Evolutionary conservation across 2,113 vertebrate species (phyloP), one percentile per base, ranked within the genome.

Genomic region (Pao palembangensis): DNA sequence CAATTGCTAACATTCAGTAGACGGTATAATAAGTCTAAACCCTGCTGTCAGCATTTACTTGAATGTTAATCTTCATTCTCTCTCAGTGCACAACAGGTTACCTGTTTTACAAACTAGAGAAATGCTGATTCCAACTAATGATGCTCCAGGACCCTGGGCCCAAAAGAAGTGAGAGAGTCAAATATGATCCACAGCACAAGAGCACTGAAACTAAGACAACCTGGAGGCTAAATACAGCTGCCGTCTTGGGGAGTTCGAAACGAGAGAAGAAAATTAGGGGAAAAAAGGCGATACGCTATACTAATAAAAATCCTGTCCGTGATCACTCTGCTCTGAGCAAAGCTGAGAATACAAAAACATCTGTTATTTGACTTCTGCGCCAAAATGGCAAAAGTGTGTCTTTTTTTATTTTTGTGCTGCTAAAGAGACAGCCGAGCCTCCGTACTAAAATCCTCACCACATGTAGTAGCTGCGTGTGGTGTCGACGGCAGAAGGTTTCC

Each of bases 391-490:
- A 87, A 87, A 89, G 71, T 80, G 70, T 84, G 75, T 89, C 75
- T 80, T 56, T 82, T 49, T 20, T 83, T 78, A 54, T 82, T 7
- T 18, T 82, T 83, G 83, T 85, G 86, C 83, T 87, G 70, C 83
- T 83, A 64, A n/a, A 62, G 79, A 72, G 94, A 93, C 50, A 91
- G 88, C 25, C 88, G 88, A 1, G 93, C 93, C 74, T 81, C 76
- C 56, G 20, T 21, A 69, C 77, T 74, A 69, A n/a, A 75, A 83
- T 64, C 74, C 88, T 98, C 90, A 99, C 96, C 96, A 99, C 95
- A 99, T 95, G 85, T 99, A 99, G 80, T 98, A 98, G 90, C 96
- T 99, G 83, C 95, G 94, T 74, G 97, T 95, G 60, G 97, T 99
- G 90, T 99, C 97, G 0, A 99, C 97, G 64, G 95, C 94, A 64